Evolutionary conservation across 2,113 vertebrate genomes (phyloP), one percentile per base, ranked within the genome.

Genomic region (Varanus komodoensis): DNA sequence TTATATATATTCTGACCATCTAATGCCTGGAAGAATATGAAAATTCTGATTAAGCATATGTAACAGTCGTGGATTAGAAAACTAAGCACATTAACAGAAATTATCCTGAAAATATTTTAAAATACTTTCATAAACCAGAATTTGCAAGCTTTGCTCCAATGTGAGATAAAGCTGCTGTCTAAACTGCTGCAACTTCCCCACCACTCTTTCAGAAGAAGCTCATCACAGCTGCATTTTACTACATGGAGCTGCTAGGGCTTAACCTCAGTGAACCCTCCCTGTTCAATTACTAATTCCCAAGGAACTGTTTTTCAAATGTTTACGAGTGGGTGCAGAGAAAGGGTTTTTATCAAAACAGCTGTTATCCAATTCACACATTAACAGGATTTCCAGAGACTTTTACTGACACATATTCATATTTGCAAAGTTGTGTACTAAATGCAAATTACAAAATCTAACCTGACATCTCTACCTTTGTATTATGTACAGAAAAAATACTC

Each of bases 1-100:
- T 99, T 99, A 95, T 99, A 99, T 96, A 99, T 99, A 96, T 99
- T 99, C 94, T 99, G 99, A 92, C 99, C 98, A 92, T 99, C 99
- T 86, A 99, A 97, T 32, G 99, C 98, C 99, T 99, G 92, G 83
- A 96, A 96, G 86, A 96, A 71, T 71, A 85, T 95, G 48, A 86
- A 80, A 94, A 38, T 71, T 57, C 44, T 88, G 77, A 96, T 90
- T 57, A 93, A 89, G 68, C 91, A 92, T 29, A 91, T 0, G 50
- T 3, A 82, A 44, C 19, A 89, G 38, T 14, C n/a, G 25, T 44
- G 32, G 25, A 71, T 86, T 79, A 50, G 50, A 38, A 38, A 50
- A 85, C 17, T 50, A 21, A 77, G 23, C 52, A 29, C 12, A 44
- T 77, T 4, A 7, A 54, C 4, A n/a, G 25, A 73, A 44, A 74